Evolutionary conservation across 2,888 invertebrate species (phyloP), one percentile per base, ranked within the genome.

Genomic region (Scelioninae gen. 2): DNA sequence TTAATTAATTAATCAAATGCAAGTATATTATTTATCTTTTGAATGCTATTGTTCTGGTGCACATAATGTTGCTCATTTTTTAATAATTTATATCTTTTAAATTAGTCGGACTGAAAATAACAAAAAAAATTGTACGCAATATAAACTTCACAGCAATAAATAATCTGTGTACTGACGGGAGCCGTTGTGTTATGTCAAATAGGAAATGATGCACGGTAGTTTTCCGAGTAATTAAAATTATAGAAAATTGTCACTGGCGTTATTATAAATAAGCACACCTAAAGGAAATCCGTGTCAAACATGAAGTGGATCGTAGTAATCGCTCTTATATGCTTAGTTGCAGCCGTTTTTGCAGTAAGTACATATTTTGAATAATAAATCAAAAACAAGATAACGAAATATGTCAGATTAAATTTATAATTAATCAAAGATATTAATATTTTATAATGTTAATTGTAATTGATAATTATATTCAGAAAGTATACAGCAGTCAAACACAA

Each of bases 151-250:
- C 18, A 18, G 9, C 33, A 50, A 50, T 41, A 55, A 55, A 55
- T 13, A 41, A 48, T 11, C 16, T 9, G 9, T 33, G 41, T 22
- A 3, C n/a, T 31, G 46, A 60, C 58, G 58, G 28, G 41, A 10
- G 16, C 33, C 18, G 22, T 31, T 60, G 6, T 48, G 39, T 48
- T 60, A 39, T 33, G 25, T 31, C 33, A 31, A 39, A 37, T 41
- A 37, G 50, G 31, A 50, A 61, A 31, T 61, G 6, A 61, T 28
- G 13, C 3, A 7, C 31, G 13, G 61, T 61, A n/a, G 16, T 50
- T 61, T 61, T 61, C 61, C 61, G 41, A 61, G 39, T 25, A 61
- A 61, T 61, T 61, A 61, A 41, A 50, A 48, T 10, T 22, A 9
- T 25, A 39, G 22, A 31, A 48, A 61, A 41, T 46, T 50, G 35